phyloP scores from a whole-genome alignment of 2,113 vertebrate genomes.

The Phaethon lepturus region DNA sequence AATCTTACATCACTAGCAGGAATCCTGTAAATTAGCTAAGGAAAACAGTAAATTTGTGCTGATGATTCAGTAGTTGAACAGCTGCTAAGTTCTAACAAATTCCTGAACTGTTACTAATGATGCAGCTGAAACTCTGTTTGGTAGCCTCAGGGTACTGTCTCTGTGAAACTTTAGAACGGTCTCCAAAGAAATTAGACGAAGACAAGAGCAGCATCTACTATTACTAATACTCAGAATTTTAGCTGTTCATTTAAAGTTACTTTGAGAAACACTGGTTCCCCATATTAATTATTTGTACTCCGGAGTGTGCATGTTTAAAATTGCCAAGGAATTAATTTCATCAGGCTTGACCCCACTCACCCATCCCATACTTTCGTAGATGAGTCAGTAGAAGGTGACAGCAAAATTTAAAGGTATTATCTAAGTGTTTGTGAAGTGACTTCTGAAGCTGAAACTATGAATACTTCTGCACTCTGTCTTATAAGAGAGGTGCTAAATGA shows the following conservation, averaged over 20 bases:
- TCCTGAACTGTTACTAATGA: slow-evolving; percentile 65
- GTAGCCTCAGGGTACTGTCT: slow-evolving; percentile 32
- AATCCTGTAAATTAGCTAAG: slow-evolving; percentile 40
- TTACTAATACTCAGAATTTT: not conserved
- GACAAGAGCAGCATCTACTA: slow-evolving; percentile 12
- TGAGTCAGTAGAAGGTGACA: not conserved
- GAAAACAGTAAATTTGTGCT: slow-evolving; percentile 42
- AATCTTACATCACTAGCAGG: slow-evolving; percentile 30
- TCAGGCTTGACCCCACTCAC: not conserved
- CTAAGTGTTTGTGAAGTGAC: not conserved
- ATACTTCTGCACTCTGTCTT: not conserved
- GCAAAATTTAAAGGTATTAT: not conserved
- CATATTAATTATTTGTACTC: not conserved
- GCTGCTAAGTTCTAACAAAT: slow-evolving; percentile 62
- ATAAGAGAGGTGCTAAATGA: not conserved
- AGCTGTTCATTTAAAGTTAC: not conserved
- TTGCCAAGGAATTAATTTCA: not conserved
- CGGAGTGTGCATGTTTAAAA: not conserved
- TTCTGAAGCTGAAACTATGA: not conserved
- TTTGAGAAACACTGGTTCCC: not conserved
- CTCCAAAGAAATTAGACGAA: slow-evolving; percentile 4
- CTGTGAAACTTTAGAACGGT: slow-evolving; percentile 17
- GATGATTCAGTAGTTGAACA: slow-evolving; percentile 61
- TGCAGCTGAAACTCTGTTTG: slow-evolving; percentile 43
- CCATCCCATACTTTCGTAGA: not conserved